Evolutionary conservation across 1,140 invertebrate genomes (phyloP).

Genomic region (Aphaenogaster rudis): DNA sequence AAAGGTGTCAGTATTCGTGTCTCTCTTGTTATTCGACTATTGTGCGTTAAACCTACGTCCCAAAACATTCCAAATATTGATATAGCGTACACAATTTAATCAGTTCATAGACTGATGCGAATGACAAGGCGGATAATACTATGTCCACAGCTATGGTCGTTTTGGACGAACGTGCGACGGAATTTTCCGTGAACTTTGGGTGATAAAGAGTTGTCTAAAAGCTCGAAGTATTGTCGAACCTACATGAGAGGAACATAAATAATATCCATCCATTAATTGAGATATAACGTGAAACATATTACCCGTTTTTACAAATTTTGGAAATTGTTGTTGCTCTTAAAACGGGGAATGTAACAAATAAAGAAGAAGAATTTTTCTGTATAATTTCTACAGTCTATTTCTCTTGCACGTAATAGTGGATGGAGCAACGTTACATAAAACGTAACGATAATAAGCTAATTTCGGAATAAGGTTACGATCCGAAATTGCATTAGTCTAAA

Average conservation of each 20-base stretch:
- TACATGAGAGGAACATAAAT: not conserved
- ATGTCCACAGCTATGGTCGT: not conserved
- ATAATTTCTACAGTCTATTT: not conserved
- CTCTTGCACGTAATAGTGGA: not conserved
- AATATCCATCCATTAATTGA: not conserved
- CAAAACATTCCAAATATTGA: slow-evolving; percentile 30
- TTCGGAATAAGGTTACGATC: not conserved
- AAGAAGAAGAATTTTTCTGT: not conserved
- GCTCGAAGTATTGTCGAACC: not conserved
- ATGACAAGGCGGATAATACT: not conserved
- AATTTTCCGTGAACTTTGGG: slow-evolving; percentile 12
- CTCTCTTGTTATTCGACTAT: slow-evolving; percentile 29
- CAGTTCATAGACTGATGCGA: slow-evolving; percentile 2
- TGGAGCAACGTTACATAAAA: not conserved
- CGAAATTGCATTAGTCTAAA: not conserved
- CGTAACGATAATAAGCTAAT: not conserved
- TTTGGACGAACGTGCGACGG: slow-evolving; percentile 7
- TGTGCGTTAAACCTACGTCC: slow-evolving; percentile 13
- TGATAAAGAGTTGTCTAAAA: slow-evolving; percentile 4
- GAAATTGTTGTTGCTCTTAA: not conserved
- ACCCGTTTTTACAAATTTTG: not conserved
- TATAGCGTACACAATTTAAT: slow-evolving; percentile 19
- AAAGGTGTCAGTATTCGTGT: slow-evolving; percentile 21
- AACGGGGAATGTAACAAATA: not conserved
- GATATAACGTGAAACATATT: not conserved